These are phyloP conservation scores for Dromiciops gliroides DNA, from an alignment of 2,113 vertebrate species.

Conservation along the genomic window DNA sequence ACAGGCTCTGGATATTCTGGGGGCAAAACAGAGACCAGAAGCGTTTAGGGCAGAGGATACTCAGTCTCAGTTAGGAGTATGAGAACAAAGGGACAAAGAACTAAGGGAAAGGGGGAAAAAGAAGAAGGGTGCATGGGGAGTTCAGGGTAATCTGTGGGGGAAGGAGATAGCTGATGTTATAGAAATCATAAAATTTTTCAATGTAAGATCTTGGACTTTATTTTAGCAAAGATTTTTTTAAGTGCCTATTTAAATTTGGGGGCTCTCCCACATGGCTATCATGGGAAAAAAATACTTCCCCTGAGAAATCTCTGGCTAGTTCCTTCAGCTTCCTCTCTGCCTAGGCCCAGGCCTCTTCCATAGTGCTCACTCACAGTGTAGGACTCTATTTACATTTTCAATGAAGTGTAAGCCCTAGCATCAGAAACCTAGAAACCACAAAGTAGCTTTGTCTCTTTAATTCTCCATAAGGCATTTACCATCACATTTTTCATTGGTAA, in stretches of 20 bases:
- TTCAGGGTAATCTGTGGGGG: neutral
- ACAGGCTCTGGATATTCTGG: neutral
- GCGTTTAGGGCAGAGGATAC: neutral
- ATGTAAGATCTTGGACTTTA: neutral
- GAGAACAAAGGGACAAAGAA: neutral
- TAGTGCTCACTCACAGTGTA: neutral
- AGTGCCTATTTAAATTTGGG: neutral
- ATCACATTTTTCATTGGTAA: conserved; percentile 48
- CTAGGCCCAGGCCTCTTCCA: neutral
- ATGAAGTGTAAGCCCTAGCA: neutral
- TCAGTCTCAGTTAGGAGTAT: neutral
- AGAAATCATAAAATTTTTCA: neutral
- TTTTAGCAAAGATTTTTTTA: neutral
- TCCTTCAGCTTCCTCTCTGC: conserved; percentile 1
- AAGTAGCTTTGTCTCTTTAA: conserved; percentile 47
- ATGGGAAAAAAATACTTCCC: conserved; percentile 6
- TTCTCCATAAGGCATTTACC: conserved; percentile 42
- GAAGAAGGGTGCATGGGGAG: neutral
- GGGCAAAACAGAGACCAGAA: neutral
- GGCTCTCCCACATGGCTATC: neutral
- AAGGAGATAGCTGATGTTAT: neutral
- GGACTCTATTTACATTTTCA: conserved; percentile 1
- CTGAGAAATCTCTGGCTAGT: conserved; percentile 21
- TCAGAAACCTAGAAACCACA: conserved; percentile 51
- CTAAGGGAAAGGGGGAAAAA: neutral